A percentile compares a stretch with the other conserved stretches of the same genome.
phyloP scores from a whole-genome alignment of 2,888 invertebrate species.

The Tipula helvola region DNA sequence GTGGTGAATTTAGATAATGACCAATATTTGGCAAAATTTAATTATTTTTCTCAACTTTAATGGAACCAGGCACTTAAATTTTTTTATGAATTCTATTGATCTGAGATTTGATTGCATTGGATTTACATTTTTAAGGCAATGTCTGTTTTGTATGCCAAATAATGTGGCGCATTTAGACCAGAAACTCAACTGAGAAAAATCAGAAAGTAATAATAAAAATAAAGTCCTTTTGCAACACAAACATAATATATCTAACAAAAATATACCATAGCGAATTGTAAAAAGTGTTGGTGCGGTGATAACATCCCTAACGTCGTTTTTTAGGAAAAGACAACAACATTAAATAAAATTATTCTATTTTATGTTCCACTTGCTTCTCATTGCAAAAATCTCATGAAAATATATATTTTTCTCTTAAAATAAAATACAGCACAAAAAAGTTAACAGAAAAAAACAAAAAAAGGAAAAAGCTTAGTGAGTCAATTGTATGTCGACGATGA shows the following conservation, averaged over 20 bases:
- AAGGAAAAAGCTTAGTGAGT: neutral
- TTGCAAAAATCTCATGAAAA: neutral
- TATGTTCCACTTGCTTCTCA: neutral
- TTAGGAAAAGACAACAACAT: neutral
- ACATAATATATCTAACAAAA: neutral
- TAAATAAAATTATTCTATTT: neutral
- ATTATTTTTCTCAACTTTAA: neutral
- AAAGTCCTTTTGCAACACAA: neutral
- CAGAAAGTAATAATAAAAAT: neutral
- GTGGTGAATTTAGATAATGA: neutral
- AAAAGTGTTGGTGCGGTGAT: neutral
- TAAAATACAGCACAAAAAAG: neutral
- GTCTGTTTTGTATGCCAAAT: neutral
- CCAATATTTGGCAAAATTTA: neutral
- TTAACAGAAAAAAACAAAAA: conserved; percentile 4
- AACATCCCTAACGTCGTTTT: neutral
- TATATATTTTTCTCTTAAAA: neutral
- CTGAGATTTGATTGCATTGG: neutral
- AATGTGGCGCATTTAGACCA: neutral
- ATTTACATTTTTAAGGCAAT: neutral
- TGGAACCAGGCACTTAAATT: neutral
- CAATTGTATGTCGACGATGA: neutral
- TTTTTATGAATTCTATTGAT: neutral
- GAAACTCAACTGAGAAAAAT: neutral
- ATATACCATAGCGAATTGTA: neutral